Conservation (phyloP, 53 echinoderm and acorn worm species). For the Hippasteria phrygiana region DNA sequence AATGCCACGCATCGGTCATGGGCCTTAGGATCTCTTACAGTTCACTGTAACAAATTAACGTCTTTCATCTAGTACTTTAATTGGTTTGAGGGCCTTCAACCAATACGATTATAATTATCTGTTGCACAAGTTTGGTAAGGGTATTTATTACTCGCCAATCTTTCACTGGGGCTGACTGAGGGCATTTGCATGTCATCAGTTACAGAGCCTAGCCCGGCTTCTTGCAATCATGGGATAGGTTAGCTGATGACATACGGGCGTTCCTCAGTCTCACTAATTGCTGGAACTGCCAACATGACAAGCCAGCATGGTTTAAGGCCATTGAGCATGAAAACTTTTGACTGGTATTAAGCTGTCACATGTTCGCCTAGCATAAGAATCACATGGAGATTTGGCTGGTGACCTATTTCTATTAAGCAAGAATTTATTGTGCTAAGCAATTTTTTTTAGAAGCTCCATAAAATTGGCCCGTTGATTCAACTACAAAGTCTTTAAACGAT, state of each 20-base stretch:
- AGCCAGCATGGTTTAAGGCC: too few relatives aligned
- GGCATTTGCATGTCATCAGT: conserved; percentile 3
- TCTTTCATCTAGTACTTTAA: background rate
- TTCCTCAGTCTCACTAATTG: conserved; percentile 26
- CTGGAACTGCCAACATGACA: background rate
- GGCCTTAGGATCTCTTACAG: background rate
- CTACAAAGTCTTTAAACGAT: too few relatives aligned
- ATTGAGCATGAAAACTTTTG: too few relatives aligned
- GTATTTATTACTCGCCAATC: background rate
- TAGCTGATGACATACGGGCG: conserved; percentile 12
- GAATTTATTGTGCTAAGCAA: too few relatives aligned
- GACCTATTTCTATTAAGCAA: too few relatives aligned
- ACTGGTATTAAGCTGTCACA: too few relatives aligned
- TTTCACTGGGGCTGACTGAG: conserved; percentile 5
- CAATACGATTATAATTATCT: background rate
- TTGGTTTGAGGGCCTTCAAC: background rate
- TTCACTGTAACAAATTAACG: conserved; percentile 10
- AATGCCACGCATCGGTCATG: conserved; percentile 22
- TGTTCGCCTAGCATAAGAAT: too few relatives aligned
- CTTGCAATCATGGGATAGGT: background rate
- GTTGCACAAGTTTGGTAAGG: background rate
- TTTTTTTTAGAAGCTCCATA: too few relatives aligned
- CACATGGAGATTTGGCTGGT: too few relatives aligned
- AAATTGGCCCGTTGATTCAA: too few relatives aligned
- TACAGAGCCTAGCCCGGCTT: background rate